Evolutionary conservation across 2,797 vertebrate species (phyloP), one percentile per base, ranked within the genome.

Genomic region (Thripadectes ignobilis): DNA sequence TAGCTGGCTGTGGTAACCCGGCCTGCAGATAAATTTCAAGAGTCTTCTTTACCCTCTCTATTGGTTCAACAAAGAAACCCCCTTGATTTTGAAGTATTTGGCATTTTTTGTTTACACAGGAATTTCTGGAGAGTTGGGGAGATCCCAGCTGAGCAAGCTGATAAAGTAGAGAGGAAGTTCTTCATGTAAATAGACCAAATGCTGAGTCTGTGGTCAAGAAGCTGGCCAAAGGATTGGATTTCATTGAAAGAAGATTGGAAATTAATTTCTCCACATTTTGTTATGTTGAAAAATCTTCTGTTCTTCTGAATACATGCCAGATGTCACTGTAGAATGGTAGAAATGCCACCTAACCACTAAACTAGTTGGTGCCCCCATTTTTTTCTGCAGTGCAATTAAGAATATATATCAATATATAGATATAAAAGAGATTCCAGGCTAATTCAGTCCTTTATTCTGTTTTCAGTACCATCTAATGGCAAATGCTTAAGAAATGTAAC

Each of bases 301-400:
- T 9, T 76, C 24, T 46, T 75, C 30, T 51, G 22, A 62, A 29
- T 22, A 59, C 43, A 30, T 39, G 38, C 3, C 23, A 57, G 14
- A 16, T 63, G 36, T 79, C 23, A 8, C 16, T 69, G 43, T 22
- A 67, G 65, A 63, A 49, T 59, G 38, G 32, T 59, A 76, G 52
- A 88, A 88, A 49, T 71, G 14, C 39, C 36, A 63, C 10, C n/a
- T 76, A 59, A 69, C 30, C 3, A 4, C 52, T 89, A 29, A 91
- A 69, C 7, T 38, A 14, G 3, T 62, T 59, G 23, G 2, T 43
- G 0, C 0, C 4, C 3, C 4, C 7, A 14, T 76, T 82, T 95
- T 95, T 58, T 6, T 20, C 36, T 32, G 14, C 22, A 29, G 4
- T 38, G 17, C 18, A 63, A 34, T 59, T 34, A 58, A 52, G 21